Base-by-base conservation (phyloP, 2,797 vertebrate species). In the Falco berigora region DNA sequence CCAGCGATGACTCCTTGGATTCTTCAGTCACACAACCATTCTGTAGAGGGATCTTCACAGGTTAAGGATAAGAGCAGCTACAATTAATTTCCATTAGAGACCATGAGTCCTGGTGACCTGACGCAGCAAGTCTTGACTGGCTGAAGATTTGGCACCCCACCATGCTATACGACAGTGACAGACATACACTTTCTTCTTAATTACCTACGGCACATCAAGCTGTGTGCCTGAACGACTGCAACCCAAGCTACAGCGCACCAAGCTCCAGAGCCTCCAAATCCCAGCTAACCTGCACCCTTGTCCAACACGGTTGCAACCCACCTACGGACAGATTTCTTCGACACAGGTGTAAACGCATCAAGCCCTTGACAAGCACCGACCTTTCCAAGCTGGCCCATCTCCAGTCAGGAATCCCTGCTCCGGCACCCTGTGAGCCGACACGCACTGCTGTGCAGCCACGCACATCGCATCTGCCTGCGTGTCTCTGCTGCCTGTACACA, bases 391-490 rank as follows among this genome's bases (percentile, higher is more conserved):
- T 2, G 20, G 47, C 12, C 67, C 22, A 30, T 36, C 47, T 46
- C 24, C 30, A 4, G 21, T 5, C 71, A 34, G 44, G 36, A 50
- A 13, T 17, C 59, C 1, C 55, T n/a, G 42, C 14, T 1, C 55
- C 67, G 47, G 59, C 44, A 3, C 11, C 8, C 56, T 8, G 1
- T 27, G 4, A 55, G 52, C 79, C 28, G 47, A 12, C 19, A 1
- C 0, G 2, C 7, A 14, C 24, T 38, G 8, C 58, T 66, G 27
- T 9, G 64, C 13, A 21, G 38, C 72, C 63, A 14, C 0, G 14
- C 6, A 7, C 47, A 14, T 34, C 9, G 0, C 4, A 14, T 2
- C 75, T 10, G 11, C 27, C 63, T 5, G 15, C 1, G 8, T 5
- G 61, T 8, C 55, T 6, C 6, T 1, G 17, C 68, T 63, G 62